A percentile compares a stretch with the other conserved stretches of the same genome.
phyloP scores from a whole-genome alignment of 2,113 vertebrate species.

The Astatotilapia flaviijosephi region DNA sequence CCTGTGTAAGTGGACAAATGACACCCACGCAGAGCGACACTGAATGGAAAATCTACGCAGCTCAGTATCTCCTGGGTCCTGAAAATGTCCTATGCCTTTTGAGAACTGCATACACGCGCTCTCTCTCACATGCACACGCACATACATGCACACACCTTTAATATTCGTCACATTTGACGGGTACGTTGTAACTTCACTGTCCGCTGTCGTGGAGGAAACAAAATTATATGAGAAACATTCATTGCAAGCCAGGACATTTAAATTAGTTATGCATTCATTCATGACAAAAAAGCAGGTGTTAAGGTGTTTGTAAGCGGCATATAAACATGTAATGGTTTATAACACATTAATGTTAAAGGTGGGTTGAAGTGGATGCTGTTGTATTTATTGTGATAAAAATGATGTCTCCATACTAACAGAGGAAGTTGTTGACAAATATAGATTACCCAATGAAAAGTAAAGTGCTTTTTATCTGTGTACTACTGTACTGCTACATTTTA shows the following conservation, averaged over 20 bases:
- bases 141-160: constrained; percentile 16
- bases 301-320: not conserved
- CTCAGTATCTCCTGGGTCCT: not conserved
- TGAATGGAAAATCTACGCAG: not conserved
- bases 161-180: not conserved
- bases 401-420: not conserved
- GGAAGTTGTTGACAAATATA: not conserved
- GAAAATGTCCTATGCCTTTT: not conserved
- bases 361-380: not conserved
- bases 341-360: not conserved
- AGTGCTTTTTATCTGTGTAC: rapidly evolving
- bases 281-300: not conserved
- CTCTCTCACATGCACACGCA: not conserved
- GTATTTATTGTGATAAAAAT: not conserved
- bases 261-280: not conserved
- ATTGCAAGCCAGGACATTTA: not conserved
- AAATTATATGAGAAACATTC: not conserved
- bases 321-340: not conserved
- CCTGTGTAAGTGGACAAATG: not conserved
- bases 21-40: not conserved
- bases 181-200: not conserved
- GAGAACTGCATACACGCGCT: not conserved
- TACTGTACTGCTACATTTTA: not conserved
- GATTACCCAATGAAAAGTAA: not conserved
- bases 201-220: constrained; percentile 20